Evolutionary conservation across 1,140 invertebrate species (phyloP), one percentile per base, ranked within the genome.

Genomic region (Anastrepha obliqua): DNA sequence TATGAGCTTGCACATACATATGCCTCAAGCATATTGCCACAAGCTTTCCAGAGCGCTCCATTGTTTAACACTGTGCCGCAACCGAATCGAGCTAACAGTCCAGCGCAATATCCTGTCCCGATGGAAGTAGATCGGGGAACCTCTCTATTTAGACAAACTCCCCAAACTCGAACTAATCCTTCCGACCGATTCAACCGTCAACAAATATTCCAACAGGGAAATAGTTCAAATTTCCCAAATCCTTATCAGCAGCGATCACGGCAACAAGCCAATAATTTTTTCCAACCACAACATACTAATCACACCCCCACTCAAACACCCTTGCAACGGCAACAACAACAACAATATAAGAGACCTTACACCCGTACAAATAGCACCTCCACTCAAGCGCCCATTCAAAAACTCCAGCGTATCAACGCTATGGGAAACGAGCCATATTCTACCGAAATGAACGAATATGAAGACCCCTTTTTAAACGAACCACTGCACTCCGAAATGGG

Each of bases 81-180:
- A 55, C 11, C 51, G 51, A 55, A 17, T 62, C 11, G 15, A 62
- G 15, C 60, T 13, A 62, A 62, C 17, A 62, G 17, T 62, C 17
- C 60, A 17, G 17, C 17, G 60, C 60, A 62, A 62, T 62, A 62
- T 62, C 60, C 60, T 17, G 60, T 62, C 60, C 60, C 11, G 60
- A 62, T 62, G 87, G 74, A 13, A 58, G 78, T 39, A 87, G 60
- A 87, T 51, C 74, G 42, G 59, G 74, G 20, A 87, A 42, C 13
- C 15, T 78, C 17, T 29, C 78, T 39, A 74, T 81, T 17, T 78
- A 87, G 51, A 87, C 74, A 87, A 81, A 58, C 39, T 58, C 58
- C 42, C 74, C 78, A 70, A 78, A 44, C 17, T 58, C 74, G 6
- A 8, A 15, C 20, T n/a, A 44, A 15, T 39, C 74, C 15, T 29